phyloP scores from a whole-genome alignment of 53 echinoderm and acorn worm species.

The Glandiceps talaboti region DNA sequence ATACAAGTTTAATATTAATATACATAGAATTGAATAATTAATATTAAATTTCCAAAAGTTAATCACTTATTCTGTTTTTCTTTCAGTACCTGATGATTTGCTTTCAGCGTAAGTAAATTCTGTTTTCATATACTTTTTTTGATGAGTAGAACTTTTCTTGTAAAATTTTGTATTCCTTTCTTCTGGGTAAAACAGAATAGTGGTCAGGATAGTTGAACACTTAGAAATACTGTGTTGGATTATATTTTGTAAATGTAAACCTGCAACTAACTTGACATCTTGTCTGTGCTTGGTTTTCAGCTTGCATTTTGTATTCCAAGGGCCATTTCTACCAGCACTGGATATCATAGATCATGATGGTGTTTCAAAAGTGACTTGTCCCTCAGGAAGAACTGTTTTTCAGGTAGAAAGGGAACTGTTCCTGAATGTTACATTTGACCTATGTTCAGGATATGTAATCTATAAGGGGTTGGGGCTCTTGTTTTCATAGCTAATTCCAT shows the following conservation, averaged over 20 bases:
- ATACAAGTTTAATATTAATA: no score
- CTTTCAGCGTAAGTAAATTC: conserved; percentile 35
- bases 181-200: neutral
- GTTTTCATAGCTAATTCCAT: no score
- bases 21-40: no score
- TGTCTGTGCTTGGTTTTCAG: no score
- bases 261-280: no score
- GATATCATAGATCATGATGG: conserved; percentile 70
- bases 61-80: conserved; percentile 6
- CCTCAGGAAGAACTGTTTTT: conserved; percentile 68
- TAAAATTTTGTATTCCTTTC: neutral
- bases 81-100: conserved; percentile 34
- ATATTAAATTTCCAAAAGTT: no score
- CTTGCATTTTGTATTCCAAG: conserved; percentile 65
- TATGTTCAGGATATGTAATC: no score
- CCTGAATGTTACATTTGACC: no score
- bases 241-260: no score
- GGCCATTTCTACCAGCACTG: conserved; percentile 64
- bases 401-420: conserved; percentile 42
- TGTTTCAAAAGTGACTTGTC: conserved; percentile 51
- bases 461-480: no score
- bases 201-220: no score
- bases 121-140: neutral
- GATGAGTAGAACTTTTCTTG: neutral
- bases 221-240: no score